phyloP scores from a whole-genome alignment of 2,888 invertebrate genomes.

The Lycia hirtaria region DNA sequence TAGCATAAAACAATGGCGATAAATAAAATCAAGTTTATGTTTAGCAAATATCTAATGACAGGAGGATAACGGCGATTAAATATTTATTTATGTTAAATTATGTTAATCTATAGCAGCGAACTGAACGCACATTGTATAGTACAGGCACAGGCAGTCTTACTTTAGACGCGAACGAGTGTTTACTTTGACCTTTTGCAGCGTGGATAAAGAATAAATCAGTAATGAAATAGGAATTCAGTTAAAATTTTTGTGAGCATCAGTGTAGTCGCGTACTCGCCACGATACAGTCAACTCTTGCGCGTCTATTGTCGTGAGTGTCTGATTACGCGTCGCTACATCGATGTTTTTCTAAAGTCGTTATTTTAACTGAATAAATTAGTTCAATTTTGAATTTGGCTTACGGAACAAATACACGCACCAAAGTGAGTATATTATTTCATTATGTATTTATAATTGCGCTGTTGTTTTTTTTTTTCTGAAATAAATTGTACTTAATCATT shows the following conservation, averaged over 20 bases:
- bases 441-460: conserved; percentile 16
- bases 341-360: conserved; percentile 50
- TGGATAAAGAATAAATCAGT: conserved; percentile 20
- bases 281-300: conserved; percentile 54
- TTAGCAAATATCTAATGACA: conserved; percentile 51
- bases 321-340: conserved; percentile 59
- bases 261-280: conserved; percentile 35
- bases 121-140: conserved; percentile 42
- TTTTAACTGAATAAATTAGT: conserved; percentile 16
- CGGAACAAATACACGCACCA: conserved; percentile 11
- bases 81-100: conserved; percentile 68
- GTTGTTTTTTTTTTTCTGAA: conserved; percentile 15
- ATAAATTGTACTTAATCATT: conserved; percentile 3
- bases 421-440: conserved; percentile 35
- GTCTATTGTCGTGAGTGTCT: conserved; percentile 60
- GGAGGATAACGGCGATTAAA: conserved; percentile 48
- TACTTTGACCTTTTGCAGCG: conserved; percentile 34
- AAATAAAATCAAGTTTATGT: conserved; percentile 42
- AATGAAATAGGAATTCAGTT: conserved; percentile 6
- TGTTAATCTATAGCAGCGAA: conserved; percentile 50
- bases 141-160: conserved; percentile 45
- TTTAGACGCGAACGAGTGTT: conserved; percentile 44
- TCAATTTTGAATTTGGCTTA: conserved; percentile 22
- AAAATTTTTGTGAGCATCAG: conserved; percentile 23
- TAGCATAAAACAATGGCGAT: conserved; percentile 22